Evolutionary conservation across 2,888 invertebrate species (phyloP).

Genomic region (Drosophila imparisetae): DNA sequence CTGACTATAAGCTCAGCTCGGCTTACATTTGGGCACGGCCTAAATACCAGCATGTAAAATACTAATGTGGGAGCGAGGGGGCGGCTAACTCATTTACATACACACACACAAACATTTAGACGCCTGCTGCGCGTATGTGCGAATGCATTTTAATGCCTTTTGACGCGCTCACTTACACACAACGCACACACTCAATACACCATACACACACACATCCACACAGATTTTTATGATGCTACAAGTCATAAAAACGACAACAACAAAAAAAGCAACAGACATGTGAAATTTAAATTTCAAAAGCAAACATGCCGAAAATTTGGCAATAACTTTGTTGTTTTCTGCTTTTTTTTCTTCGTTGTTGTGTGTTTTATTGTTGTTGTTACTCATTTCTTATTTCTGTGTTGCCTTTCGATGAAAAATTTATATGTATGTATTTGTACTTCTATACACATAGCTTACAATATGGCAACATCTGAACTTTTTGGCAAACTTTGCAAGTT

Average conservation of each 20-base stretch:
- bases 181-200: slow-evolving; percentile 11
- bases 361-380: slow-evolving; percentile 50
- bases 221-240: slow-evolving; percentile 68
- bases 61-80: slow-evolving; percentile 8
- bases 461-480: slow-evolving; percentile 39
- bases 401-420: slow-evolving; percentile 48
- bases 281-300: slow-evolving; percentile 81
- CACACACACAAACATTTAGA: slow-evolving; percentile 19
- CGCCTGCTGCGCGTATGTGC: slow-evolving; percentile 36
- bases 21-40: slow-evolving; percentile 26
- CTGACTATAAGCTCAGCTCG: slow-evolving; percentile 5
- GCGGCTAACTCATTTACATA: slow-evolving; percentile 39
- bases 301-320: slow-evolving; percentile 78
- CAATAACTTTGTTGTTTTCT: slow-evolving; percentile 66
- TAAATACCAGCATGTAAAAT: slow-evolving; percentile 23
- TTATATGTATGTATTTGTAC: slow-evolving; percentile 2
- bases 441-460: slow-evolving; percentile 18
- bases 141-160: slow-evolving; percentile 70
- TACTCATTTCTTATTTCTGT: slow-evolving; percentile 54
- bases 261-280: slow-evolving; percentile 44
- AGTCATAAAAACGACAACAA: slow-evolving; percentile 61
- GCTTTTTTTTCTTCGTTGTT: slow-evolving; percentile 10
- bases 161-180: slow-evolving; percentile 63
- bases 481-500: slow-evolving; percentile 27
- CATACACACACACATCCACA: slow-evolving; percentile 13